Percentiles rank a stretch among this genome's conserved stretches.
phyloP scores from a whole-genome alignment of 92 coral and sea anemone species.

The Scolanthus callimorphus region DNA sequence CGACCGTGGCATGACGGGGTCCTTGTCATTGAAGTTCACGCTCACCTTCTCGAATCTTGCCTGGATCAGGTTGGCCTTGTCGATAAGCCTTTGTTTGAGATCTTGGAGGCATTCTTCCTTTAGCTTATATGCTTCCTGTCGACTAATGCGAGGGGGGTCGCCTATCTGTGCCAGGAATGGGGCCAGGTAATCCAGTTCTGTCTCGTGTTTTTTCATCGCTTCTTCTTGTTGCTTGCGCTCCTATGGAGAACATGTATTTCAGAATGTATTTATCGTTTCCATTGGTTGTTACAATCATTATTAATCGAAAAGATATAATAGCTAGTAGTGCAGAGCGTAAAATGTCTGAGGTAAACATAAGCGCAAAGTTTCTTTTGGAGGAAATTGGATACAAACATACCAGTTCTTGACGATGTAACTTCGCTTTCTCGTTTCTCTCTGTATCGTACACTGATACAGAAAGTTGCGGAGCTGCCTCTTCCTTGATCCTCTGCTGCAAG shows the following conservation, averaged over 20 bases:
- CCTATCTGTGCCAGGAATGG: conserved; percentile 99
- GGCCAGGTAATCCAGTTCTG: conserved; percentile 93
- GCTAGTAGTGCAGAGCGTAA: too few relatives aligned
- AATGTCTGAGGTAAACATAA: too few relatives aligned
- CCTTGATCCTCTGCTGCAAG: conserved; percentile 88
- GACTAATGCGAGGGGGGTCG: conserved; percentile 84
- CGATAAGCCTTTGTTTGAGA: conserved; percentile 91
- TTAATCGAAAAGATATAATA: too few relatives aligned
- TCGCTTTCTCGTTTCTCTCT: conserved; percentile 96
- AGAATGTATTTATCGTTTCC: too few relatives aligned
- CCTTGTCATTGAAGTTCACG: neutral
- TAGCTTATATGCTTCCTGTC: conserved; percentile 84
- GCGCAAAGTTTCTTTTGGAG: too few relatives aligned
- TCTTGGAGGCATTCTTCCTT: conserved; percentile 99
- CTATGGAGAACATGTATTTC: too few relatives aligned
- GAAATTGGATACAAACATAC: too few relatives aligned
- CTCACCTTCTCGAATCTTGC: conserved; percentile 96
- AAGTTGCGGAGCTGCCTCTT: conserved; percentile 88
- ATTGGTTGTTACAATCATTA: too few relatives aligned
- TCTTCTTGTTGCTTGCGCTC: conserved; percentile 94
- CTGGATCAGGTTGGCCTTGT: conserved; percentile 95
- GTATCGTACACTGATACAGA: conserved; percentile 96
- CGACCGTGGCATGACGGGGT: too few relatives aligned
- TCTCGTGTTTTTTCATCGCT: conserved; percentile 96
- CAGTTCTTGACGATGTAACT: conserved; percentile 88